Evolutionary conservation across 2,888 invertebrate genomes (phyloP), one percentile per base, ranked within the genome.

Genomic region (Orthosia incerta): DNA sequence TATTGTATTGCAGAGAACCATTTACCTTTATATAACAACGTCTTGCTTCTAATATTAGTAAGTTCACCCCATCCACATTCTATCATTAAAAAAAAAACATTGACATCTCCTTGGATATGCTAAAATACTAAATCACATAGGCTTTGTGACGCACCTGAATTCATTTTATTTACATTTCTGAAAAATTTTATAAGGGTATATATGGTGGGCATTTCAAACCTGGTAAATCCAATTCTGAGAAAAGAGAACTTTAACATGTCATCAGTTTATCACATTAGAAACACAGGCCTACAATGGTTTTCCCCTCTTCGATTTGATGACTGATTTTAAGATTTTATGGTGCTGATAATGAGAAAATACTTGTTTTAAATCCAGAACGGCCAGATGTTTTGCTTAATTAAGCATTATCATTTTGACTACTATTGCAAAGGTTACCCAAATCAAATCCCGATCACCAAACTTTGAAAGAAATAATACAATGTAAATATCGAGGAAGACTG

Each of bases 121-220:
- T 92, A 92, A 87, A 88, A 87, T 89, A 90, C 89, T 92, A 91
- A 88, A 92, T 91, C 92, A 92, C 91, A 91, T 90, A 90, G 90
- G 89, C 88, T 89, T 89, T 89, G 85, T 84, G 82, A 88, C 82
- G 86, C 84, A 83, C 83, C 83, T 80, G 84, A 87, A 84, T 83
- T 82, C 79, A 74, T 74, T 79, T 78, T 76, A 86, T 85, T 79
- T 87, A 83, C 83, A 87, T 56, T 9, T 65, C 26, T 65, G 60
- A 71, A 76, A 70, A 69, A 63, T 70, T 74, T 70, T 51, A 78
- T 62, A 74, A 57, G 61, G 68, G 48, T 48, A 71, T 69, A 67
- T 76, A 72, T 55, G 66, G 9, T 55, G 66, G 9, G 39, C 7
- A 7, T 39, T 39, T 39, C 39, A 39, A 63, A 72, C 51, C 5